phyloP scores from a whole-genome alignment of 2,797 vertebrate genomes.

The Morelia viridis region DNA sequence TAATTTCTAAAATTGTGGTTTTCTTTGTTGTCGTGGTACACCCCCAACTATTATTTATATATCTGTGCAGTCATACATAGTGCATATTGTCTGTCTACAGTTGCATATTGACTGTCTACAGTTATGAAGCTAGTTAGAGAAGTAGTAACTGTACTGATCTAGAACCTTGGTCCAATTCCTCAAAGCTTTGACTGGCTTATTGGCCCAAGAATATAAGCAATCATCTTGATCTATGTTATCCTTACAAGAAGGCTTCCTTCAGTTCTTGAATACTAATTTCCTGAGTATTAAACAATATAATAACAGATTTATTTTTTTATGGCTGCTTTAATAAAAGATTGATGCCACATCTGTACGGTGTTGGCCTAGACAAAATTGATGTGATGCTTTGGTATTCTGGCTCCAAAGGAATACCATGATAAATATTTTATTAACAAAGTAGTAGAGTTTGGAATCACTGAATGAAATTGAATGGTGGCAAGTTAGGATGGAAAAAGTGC shows the following conservation, averaged over 20 bases:
- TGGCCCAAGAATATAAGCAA: background rate
- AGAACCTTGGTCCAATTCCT: background rate
- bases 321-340: slow-evolving; percentile 11
- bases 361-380: slow-evolving; percentile 14
- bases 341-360: slow-evolving; percentile 5
- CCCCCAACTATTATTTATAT: background rate
- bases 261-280: background rate
- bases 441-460: background rate
- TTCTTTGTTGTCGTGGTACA: background rate
- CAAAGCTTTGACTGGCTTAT: background rate
- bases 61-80: background rate
- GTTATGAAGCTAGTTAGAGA: background rate
- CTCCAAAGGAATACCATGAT: slow-evolving; percentile 7
- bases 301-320: slow-evolving; percentile 7
- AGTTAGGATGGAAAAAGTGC: background rate
- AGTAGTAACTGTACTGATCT: background rate
- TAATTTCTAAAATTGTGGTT: background rate
- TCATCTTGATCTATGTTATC: background rate
- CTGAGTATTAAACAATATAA: background rate
- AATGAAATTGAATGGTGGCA: background rate
- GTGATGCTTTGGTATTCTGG: slow-evolving; percentile 24
- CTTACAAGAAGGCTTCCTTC: background rate
- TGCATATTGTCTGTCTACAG: background rate
- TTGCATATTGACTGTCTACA: background rate
- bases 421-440: background rate